Base-by-base conservation (phyloP, 2,888 invertebrate species). In the Thysanoteuthis rhombus region DNA sequence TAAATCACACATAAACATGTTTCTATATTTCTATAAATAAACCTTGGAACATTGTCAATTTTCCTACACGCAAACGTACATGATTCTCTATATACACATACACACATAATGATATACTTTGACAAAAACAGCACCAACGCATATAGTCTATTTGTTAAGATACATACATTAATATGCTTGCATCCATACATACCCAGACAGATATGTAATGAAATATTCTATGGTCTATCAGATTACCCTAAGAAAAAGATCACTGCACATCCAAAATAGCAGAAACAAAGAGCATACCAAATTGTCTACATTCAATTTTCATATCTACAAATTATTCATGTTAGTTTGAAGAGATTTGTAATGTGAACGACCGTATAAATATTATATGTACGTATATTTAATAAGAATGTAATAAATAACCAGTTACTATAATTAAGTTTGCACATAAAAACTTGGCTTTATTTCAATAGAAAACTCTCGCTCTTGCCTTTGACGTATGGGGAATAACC, bases 401-500 rank as follows among this genome's bases (percentile, higher is more conserved):
- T 75, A 16, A 75, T n/a, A 75, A 75, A 75, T 75, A 1, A 3
- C n/a, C 12, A 75, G n/a, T n/a, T 36, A 75, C 36, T 75, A 75
- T n/a, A 75, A 36, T 75, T n/a, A 75, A 10, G 19, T 75, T 75
- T 16, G 16, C 75, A 75, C n/a, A n/a, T n/a, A n/a, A 75, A 75
- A 75, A 75, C 75, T 75, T 75, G 75, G 75, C 75, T 75, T n/a
- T n/a, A 75, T 75, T n/a, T 75, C 75, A 75, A 75, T n/a, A 75
- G 75, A 75, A 36, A 75, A 75, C n/a, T 36, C 16, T 75, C n/a
- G 16, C 36, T 75, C 75, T 75, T 75, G 0, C 4, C 12, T 75
- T 75, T 75, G 75, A 75, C 75, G n/a, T n/a, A 75, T 75, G 75
- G n/a, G 75, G 75, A 75, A 75, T 75, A 75, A 75, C 75, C 75